Base-by-base conservation (phyloP, 2,888 invertebrate genomes). In the Seira sanloemensis region DNA sequence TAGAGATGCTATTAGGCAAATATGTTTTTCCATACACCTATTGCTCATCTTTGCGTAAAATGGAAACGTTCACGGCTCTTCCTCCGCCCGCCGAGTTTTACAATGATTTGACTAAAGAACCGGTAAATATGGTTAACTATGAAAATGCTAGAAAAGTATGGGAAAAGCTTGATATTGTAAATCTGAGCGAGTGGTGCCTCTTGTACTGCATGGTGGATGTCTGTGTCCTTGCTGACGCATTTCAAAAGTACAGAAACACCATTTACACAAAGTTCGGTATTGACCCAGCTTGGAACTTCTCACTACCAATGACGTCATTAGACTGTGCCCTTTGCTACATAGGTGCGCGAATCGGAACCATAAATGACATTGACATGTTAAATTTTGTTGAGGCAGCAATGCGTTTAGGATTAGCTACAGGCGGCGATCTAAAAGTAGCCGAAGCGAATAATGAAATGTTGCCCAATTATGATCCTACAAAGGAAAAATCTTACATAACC, bases 291-390 rank as follows among this genome's bases (percentile, higher is more conserved):
- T 46, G 69, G 46, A 12, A 12, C 9, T 69, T 69, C 46, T 12
- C 9, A 19, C 23, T 69, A 46, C 69, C 69, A 1, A 69, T 69
- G 69, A 46, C 46, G 1, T n/a, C 26, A 4, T 46, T 19, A 9
- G 69, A 69, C 12, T 69, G 69, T 69, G 69, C 46, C 0, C 23
- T 69, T 12, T 2, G 46, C 7, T 69, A 69, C 46, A 69, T 21
- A n/a, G 46, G 46, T 21, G 69, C 46, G 21, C 37, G 23, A 37
- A 69, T 69, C 46, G 46, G 46, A 19, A 12, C 19, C 9, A 37
- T 69, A 0, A 12, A 0, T 5, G 69, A 46, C 12, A 37, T 46
- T 0, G 21, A 69, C 7, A 7, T 24, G 1, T 46, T 69, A 7
- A 46, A 21, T 26, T 69, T 69, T 46, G n/a, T 46, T 46, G 46